Base-by-base conservation (phyloP, 1,140 invertebrate genomes). In the Octopus bimaculoides region DNA sequence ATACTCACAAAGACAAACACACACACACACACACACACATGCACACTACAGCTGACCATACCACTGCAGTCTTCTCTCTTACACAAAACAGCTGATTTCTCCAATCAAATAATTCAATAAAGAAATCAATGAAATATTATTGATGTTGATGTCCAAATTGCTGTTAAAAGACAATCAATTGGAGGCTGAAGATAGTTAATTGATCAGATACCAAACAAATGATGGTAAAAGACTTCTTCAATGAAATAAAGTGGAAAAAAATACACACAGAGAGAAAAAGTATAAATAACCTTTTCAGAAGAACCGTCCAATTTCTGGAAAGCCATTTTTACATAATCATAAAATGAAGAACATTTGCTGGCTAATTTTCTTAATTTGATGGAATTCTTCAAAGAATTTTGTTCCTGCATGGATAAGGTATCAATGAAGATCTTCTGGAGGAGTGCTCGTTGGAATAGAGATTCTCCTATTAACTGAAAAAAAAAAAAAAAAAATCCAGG, bases 341-440 rank as follows among this genome's bases (percentile, higher is more conserved):
- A 53, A 61, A 86, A 85, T 41, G 54, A 53, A 1, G 52, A 17
- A 78, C 80, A 81, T 52, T 82, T 81, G 53, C 80, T 81, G 52
- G 80, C 79, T 7, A 85, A 76, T 77, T 83, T 83, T 14, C 84
- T 79, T 7, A 85, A 79, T 52, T 81, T 81, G 14, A 20, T n/a
- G 26, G 66, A 71, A 71, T 6, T 20, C 26, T 71, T 20, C 14
- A 17, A n/a, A n/a, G 66, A 76, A 82, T 82, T 83, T 82, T 83
- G 53, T 84, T 82, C 20, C 80, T 69, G n/a, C 75, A 79, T 9
- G 79, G 55, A 26, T 81, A 75, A 4, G 83, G 81, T 56, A 52
- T 86, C 85, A 54, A 77, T n/a, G 4, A 88, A 73, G 54, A 88
- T 87, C 73, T 82, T 81, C 54, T 88, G 86, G 14, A 88, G 78